These are phyloP conservation scores for Lithophane semibrunnea DNA, from an alignment of 2,888 invertebrate genomes.

Conservation along the genomic window DNA sequence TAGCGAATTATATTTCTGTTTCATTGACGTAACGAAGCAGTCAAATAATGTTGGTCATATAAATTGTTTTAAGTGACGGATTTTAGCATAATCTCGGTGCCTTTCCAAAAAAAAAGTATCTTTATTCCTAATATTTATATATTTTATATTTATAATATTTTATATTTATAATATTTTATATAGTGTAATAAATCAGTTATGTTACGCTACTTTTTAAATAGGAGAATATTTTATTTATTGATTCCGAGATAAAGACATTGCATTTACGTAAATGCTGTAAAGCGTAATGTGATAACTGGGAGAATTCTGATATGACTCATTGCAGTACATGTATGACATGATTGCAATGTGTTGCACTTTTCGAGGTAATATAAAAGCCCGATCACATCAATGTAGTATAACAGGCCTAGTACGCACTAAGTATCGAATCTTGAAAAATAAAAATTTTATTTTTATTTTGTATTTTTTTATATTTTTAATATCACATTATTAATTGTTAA, in stretches of 20 bases:
- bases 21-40: slow-evolving; percentile 26
- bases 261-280: slow-evolving; percentile 45
- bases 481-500: slow-evolving; percentile 4
- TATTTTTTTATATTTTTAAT: neutral
- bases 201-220: slow-evolving; percentile 46
- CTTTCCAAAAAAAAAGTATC: slow-evolving; percentile 53
- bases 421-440: slow-evolving; percentile 1
- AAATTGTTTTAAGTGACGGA: slow-evolving; percentile 50
- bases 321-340: slow-evolving; percentile 34
- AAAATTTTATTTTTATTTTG: neutral
- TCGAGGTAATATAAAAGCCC: slow-evolving; percentile 1
- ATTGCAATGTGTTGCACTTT: slow-evolving; percentile 35
- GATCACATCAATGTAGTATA: slow-evolving; percentile 14
- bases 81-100: slow-evolving; percentile 55
- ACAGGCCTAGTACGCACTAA: slow-evolving; percentile 40
- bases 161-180: slow-evolving; percentile 48
- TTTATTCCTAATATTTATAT: slow-evolving; percentile 51
- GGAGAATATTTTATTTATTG: slow-evolving; percentile 53
- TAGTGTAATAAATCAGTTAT: slow-evolving; percentile 45
- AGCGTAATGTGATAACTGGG: slow-evolving; percentile 40
- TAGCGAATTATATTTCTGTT: slow-evolving; percentile 31
- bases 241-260: slow-evolving; percentile 38
- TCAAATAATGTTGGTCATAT: slow-evolving; percentile 33
- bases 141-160: slow-evolving; percentile 50
- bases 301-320: slow-evolving; percentile 36